These are phyloP conservation scores for Aphelinus certus DNA, from an alignment of 1,140 invertebrate genomes.

Conservation along the genomic window DNA sequence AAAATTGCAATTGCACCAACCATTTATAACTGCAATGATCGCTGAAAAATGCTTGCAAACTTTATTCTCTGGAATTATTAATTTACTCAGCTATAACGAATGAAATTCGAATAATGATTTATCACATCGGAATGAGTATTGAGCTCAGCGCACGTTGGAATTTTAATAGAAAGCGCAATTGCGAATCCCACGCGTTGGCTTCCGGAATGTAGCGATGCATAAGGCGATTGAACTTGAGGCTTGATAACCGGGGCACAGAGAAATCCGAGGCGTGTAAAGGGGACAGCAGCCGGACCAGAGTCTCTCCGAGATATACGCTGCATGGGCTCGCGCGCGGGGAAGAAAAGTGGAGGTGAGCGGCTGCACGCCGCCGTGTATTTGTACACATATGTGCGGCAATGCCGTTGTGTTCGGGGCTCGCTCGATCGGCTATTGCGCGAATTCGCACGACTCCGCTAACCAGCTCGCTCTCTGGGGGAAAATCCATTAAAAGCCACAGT, in stretches of 20 bases:
- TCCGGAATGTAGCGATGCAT: neutral
- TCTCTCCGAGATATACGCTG: neutral
- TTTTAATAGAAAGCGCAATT: too few species aligned
- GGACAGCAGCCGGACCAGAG: neutral
- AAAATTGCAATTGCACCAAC: too few species aligned
- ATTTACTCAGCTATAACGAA: too few species aligned
- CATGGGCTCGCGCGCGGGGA: neutral
- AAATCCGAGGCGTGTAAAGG: constrained; percentile 15
- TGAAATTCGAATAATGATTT: too few species aligned
- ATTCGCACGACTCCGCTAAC: too few species aligned
- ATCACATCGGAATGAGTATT: too few species aligned
- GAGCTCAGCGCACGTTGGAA: too few species aligned
- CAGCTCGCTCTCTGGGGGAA: neutral
- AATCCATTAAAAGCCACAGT: neutral
- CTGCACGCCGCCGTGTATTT: too few species aligned
- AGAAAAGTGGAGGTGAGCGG: neutral
- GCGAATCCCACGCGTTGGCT: neutral
- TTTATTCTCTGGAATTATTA: too few species aligned
- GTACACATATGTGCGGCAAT: neutral
- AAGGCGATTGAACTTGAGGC: constrained; percentile 10
- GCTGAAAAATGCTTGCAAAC: too few species aligned
- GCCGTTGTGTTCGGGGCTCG: neutral
- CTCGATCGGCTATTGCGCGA: too few species aligned
- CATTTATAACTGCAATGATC: too few species aligned
- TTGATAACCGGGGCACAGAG: constrained; percentile 15